phyloP scores from a whole-genome alignment of 2,797 vertebrate genomes.

The Fundulus diaphanus region DNA sequence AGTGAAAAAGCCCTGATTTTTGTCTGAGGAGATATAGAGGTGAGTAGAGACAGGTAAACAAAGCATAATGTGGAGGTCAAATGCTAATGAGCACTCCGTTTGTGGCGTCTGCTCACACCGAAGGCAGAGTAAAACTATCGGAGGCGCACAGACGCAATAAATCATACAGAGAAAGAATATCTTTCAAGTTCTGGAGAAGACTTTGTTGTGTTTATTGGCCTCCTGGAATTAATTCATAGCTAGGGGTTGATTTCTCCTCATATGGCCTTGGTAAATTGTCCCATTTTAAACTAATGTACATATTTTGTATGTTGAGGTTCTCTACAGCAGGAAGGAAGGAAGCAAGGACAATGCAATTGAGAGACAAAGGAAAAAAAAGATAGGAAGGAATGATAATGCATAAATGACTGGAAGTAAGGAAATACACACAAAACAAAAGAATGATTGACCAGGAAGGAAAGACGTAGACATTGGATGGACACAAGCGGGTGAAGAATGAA shows the following conservation, averaged over 20 bases:
- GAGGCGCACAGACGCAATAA: conserved; percentile 68
- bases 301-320: not conserved
- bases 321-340: not conserved
- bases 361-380: not conserved
- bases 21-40: conserved; percentile 72
- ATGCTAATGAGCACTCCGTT: conserved; percentile 77
- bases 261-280: conserved; percentile 56
- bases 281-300: conserved; percentile 45
- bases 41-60: conserved; percentile 77
- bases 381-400: not conserved
- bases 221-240: conserved; percentile 51
- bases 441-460: not conserved
- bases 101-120: conserved; percentile 68
- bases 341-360: not conserved
- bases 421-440: not conserved
- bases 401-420: not conserved
- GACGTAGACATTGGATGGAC: not conserved
- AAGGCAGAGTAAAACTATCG: conserved; percentile 64
- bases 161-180: conserved; percentile 73
- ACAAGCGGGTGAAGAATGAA: not conserved
- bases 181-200: conserved; percentile 46
- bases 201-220: conserved; percentile 42
- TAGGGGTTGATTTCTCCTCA: conserved; percentile 56
- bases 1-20: conserved; percentile 67
- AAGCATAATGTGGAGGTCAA: conserved; percentile 79